phyloP scores from a whole-genome alignment of 2,113 vertebrate species.

The Platichthys stellatus region DNA sequence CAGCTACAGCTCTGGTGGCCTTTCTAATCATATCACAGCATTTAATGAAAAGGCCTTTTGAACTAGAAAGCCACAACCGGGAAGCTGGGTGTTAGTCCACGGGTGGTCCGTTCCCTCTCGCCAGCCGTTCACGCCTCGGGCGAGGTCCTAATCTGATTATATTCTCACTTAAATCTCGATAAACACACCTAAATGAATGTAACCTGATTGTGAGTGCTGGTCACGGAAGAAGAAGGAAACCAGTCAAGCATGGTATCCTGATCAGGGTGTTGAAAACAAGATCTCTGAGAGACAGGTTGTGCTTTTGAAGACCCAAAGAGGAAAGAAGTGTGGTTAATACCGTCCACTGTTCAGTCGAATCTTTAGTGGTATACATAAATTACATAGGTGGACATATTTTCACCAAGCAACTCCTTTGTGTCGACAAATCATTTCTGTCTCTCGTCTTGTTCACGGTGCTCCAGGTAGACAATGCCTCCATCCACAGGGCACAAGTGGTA shows the following conservation, averaged over 20 bases:
- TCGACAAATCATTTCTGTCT: not conserved
- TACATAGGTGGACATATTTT: not conserved
- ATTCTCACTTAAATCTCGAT: slow-evolving; percentile 65
- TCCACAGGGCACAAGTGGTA: slow-evolving; percentile 46
- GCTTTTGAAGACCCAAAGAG: not conserved
- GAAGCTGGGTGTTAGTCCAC: slow-evolving; percentile 38
- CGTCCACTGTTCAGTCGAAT: too few relatives aligned
- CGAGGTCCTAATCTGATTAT: slow-evolving; percentile 59
- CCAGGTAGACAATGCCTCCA: slow-evolving; percentile 43
- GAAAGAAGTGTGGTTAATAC: not conserved
- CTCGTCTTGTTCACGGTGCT: not conserved
- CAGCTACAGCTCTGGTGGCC: slow-evolving; percentile 36
- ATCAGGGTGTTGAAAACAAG: slow-evolving; percentile 29
- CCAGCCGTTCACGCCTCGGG: slow-evolving; percentile 42
- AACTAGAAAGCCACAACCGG: slow-evolving; percentile 30
- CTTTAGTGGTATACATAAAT: too few relatives aligned
- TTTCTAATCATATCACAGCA: slow-evolving; percentile 54
- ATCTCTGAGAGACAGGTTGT: not conserved
- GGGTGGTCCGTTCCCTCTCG: slow-evolving; percentile 40
- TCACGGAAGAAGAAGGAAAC: slow-evolving; percentile 11
- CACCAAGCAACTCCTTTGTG: not conserved
- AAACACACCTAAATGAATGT: slow-evolving; percentile 63
- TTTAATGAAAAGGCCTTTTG: slow-evolving; percentile 64
- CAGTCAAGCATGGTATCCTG: slow-evolving; percentile 9
- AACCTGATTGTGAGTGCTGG: slow-evolving; percentile 33